Evolutionary conservation across 1,140 invertebrate species (phyloP), one percentile per base, ranked within the genome.

Genomic region (Caenorhabditis remanei): DNA sequence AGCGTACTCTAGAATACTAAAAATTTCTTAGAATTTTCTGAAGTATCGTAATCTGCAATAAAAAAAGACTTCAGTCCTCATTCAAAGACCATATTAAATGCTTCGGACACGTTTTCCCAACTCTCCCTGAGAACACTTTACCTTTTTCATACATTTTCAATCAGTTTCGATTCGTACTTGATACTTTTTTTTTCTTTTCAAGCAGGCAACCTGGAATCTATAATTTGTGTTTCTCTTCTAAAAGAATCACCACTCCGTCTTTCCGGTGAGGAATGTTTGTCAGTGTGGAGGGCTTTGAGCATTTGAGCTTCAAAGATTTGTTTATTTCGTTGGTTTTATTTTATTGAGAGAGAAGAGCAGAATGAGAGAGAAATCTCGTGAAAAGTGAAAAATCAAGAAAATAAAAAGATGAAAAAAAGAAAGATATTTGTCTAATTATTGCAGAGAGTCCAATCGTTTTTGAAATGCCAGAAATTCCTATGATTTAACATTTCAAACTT

Each of bases 251-350:
- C 32, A 32, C 32, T 32, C 32, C 48, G 21, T 32, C 19, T 53
- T 56, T 40, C 56, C 50, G 50, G 50, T 53, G 56, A n/a, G 19
- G n/a, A 61, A 61, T 21, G 56, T 24, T 61, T 24, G 41, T 56
- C 50, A 53, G 13, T 53, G 13, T 53, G 11, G 3, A 11, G 16
- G 3, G 50, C 16, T 53, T 53, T 53, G 11, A 14, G 11, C 13
- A 11, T 53, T 3, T n/a, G 50, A 58, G 19, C 83, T 41, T 84
- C 55, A 40, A 40, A 65, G 61, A 65, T 40, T 65, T 65, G 61
- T 65, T 65, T 65, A 65, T 65, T 65, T 65, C 61, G 8, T 65
- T 58, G n/a, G 16, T 14, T n/a, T 58, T 58, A 53, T n/a, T 61
- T 61, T 61, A 61, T 65, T 13, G 32, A 32, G 61, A 40, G 61